Conservation (phyloP, 1,140 invertebrate genomes). For the Rhyzopertha dominica region DNA sequence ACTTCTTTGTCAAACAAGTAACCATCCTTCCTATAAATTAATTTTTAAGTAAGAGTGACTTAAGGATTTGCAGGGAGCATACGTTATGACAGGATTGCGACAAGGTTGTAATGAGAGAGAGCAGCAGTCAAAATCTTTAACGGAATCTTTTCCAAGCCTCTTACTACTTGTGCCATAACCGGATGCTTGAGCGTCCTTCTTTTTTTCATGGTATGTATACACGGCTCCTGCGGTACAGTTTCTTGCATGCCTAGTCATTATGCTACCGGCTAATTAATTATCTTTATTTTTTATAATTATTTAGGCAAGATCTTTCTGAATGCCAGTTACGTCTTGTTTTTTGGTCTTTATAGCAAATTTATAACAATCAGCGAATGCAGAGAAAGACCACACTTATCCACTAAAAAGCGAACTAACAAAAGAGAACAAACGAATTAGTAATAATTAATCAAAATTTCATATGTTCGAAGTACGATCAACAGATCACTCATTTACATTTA, state of each 20-base stretch:
- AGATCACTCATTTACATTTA: too few relatives aligned
- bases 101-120: slow-evolving; percentile 95
- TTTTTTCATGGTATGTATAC: slow-evolving; percentile 97
- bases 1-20: slow-evolving; percentile 97
- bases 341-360: too few relatives aligned
- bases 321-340: too few relatives aligned
- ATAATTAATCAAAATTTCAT: too few relatives aligned
- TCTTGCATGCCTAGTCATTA: slow-evolving; percentile 93
- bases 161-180: slow-evolving; percentile 81
- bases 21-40: slow-evolving; percentile 74
- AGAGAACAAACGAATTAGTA: too few relatives aligned
- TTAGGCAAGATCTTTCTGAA: too few relatives aligned
- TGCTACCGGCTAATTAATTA: too few relatives aligned
- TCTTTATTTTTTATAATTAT: too few relatives aligned
- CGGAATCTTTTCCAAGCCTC: slow-evolving; percentile 91
- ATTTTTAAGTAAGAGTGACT: slow-evolving; percentile 19
- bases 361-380: too few relatives aligned
- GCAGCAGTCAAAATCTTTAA: slow-evolving; percentile 98
- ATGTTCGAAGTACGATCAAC: too few relatives aligned
- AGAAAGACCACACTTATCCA: too few relatives aligned
- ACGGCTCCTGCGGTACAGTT: slow-evolving; percentile 98
- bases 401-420: too few relatives aligned
- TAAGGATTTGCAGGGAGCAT: slow-evolving; percentile 40
- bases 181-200: slow-evolving; percentile 90
- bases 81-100: slow-evolving; percentile 82